A percentile compares a stretch with the other conserved stretches of the same genome.
phyloP scores from a whole-genome alignment of 2,888 invertebrate genomes.

The Teleiodes luculella region DNA sequence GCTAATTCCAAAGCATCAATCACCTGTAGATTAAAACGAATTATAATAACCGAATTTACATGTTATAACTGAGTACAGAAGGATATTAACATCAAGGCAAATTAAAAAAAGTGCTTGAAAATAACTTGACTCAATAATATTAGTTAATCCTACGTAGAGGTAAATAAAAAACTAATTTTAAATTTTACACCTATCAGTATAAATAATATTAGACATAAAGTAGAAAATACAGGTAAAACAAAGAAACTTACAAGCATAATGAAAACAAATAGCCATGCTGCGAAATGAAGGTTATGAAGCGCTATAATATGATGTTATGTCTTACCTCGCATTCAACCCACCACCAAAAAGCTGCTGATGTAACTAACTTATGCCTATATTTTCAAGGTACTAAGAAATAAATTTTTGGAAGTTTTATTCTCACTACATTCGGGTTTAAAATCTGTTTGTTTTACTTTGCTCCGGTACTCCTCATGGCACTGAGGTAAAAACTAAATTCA shows the following conservation, averaged over 20 bases:
- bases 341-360: constrained; percentile 61
- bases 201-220: no score
- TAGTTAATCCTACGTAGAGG: no score
- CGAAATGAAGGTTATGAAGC: constrained; percentile 57
- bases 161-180: no score
- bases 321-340: constrained; percentile 66
- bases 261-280: constrained; percentile 39
- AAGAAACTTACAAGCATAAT: constrained; percentile 24
- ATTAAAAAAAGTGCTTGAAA: not conserved
- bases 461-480: no score
- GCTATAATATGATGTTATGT: constrained; percentile 30
- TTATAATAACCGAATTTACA: constrained; percentile 15
- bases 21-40: constrained; percentile 60
- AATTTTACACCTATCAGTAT: not conserved
- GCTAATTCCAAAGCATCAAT: constrained; percentile 82
- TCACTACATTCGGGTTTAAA: no score
- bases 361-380: constrained; percentile 16
- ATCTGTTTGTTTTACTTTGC: no score
- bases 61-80: not conserved
- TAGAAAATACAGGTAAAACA: no score
- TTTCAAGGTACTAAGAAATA: not conserved
- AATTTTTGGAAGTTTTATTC: no score
- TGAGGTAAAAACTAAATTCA: not conserved
- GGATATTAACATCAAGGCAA: not conserved
- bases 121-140: no score